phyloP scores from a whole-genome alignment of 2,113 vertebrate genomes.

The Capreolus pygargus region DNA sequence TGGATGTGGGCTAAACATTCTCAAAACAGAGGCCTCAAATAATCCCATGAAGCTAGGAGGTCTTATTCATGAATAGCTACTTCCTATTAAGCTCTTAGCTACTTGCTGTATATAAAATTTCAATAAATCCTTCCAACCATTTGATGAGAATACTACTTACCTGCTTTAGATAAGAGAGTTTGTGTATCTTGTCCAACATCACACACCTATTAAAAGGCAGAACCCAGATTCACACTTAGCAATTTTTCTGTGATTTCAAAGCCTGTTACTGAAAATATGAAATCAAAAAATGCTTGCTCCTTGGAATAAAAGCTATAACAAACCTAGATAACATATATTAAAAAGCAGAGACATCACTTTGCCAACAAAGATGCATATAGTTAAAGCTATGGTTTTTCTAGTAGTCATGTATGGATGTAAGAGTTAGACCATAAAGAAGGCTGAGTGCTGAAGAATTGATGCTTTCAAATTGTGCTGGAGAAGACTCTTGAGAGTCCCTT shows the following conservation, averaged over 20 bases:
- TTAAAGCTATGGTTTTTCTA: not conserved
- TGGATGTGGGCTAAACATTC: not conserved
- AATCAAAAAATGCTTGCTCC: not conserved
- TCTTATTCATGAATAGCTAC: not conserved
- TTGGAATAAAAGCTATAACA: not conserved
- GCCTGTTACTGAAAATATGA: not conserved
- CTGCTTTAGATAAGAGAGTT: not conserved
- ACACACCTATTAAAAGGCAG: not conserved
- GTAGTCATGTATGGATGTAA: not conserved
- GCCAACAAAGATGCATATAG: not conserved
- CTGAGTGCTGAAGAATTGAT: not conserved
- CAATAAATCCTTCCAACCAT: not conserved
- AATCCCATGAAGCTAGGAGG: not conserved
- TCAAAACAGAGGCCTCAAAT: not conserved
- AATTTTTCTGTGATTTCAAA: not conserved
- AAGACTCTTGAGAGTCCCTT: not conserved
- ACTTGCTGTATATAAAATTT: not conserved
- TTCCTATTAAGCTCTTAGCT: not conserved
- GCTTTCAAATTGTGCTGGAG: not conserved
- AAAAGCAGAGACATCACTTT: not conserved
- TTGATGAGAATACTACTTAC: not conserved
- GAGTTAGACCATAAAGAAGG: not conserved
- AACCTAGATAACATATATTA: not conserved
- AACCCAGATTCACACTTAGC: not conserved
- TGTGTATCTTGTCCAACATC: not conserved